phyloP scores from a whole-genome alignment of 2,113 vertebrate genomes.

The Phalacrocorax brasilianus region DNA sequence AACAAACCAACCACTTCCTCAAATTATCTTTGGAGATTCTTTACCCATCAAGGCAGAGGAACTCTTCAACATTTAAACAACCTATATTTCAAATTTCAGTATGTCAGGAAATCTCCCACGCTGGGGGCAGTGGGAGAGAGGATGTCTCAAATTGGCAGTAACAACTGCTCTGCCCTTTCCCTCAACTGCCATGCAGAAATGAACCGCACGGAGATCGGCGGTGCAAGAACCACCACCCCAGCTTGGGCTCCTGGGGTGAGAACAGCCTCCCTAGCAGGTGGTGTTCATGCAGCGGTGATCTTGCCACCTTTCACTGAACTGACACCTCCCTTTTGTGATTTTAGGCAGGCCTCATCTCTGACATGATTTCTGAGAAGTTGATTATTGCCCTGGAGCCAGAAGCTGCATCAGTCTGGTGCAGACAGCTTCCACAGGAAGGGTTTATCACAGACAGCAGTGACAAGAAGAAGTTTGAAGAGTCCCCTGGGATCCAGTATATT shows the following conservation, averaged over 20 bases:
- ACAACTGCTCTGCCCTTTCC: background rate
- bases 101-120: background rate
- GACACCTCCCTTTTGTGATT: background rate
- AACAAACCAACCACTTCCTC: background rate
- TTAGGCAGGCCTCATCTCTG: conserved; percentile 48
- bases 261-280: background rate
- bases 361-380: background rate
- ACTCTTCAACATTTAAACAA: background rate
- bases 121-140: background rate
- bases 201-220: fast-evolving
- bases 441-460: background rate
- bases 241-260: background rate
- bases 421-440: conserved; percentile 36
- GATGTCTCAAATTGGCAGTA: background rate
- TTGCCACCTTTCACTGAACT: background rate
- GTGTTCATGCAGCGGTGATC: background rate
- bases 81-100: background rate
- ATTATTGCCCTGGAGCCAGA: conserved; percentile 63
- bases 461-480: conserved; percentile 19
- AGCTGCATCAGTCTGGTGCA: conserved; percentile 60
- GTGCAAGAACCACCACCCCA: background rate
- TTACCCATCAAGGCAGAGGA: background rate
- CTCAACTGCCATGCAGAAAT: fast-evolving
- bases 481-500: conserved; percentile 54
- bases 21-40: background rate